Base-by-base conservation (phyloP, 1,140 invertebrate genomes). In the Drepana arcuata region DNA sequence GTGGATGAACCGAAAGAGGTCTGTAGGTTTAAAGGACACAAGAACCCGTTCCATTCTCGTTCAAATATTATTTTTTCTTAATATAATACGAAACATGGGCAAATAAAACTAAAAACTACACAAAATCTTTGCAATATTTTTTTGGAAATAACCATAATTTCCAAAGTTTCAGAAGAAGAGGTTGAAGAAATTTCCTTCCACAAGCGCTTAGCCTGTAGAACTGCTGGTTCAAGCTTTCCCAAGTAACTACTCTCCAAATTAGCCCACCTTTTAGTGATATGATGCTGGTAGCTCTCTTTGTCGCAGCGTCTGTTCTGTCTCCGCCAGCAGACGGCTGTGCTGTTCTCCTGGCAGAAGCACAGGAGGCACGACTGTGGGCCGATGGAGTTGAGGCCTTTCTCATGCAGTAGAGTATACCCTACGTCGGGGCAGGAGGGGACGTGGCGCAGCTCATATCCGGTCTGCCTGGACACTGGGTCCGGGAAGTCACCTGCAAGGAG, bases 291-390 rank as follows among this genome's bases (percentile, higher is more conserved):
- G 7, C 41, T 41, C 16, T 62, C 52, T 2, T 14, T 41, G 33
- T 73, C 51, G 39, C 74, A 79, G 7, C 58, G 34, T 2, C 29
- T 52, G 14, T 55, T 57, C 4, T 66, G 52, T 12, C 69, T 28
- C 4, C 24, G 24, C 64, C 71, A 73, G 26, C 74, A 79, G 4
- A 64, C 35, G 7, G 71, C 63, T 0, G 37, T 48, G 7, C 34
- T 33, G 12, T 63, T 34, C 9, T 45, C 31, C 13, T 62, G 61
- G 16, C 74, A 79, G 50, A 75, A 75, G 41, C 74, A 79, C 3
- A 75, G 55, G 14, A 51, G 36, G 32, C 74, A 79, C 1, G 41
- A 4, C 0, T 36, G 41, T 1, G 50, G 34, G 0, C 40, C 40
- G 13, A 65, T 9, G 2, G 39, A 21, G 16, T 69, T 66, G 1